These are phyloP conservation scores for Cisticola juncidis DNA, from an alignment of 2,113 vertebrate genomes.

Conservation along the genomic window DNA sequence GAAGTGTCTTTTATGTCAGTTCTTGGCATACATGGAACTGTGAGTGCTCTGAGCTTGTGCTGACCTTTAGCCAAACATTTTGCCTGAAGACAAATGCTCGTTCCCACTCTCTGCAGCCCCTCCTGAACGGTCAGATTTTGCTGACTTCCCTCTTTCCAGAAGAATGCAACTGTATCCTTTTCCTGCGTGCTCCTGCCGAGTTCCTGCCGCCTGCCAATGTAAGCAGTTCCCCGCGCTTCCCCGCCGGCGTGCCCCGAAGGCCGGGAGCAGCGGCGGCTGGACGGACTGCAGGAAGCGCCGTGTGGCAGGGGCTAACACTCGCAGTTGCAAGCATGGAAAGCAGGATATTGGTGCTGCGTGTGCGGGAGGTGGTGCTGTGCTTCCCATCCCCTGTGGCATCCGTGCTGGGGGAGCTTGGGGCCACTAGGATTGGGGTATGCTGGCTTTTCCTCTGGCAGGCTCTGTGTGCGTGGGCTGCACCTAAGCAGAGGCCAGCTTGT, in stretches of 20 bases:
- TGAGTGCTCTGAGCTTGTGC: constrained; percentile 9
- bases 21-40: constrained; percentile 16
- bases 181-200: not conserved
- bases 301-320: not conserved
- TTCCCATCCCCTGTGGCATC: not conserved
- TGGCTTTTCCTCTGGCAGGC: not conserved
- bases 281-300: accelerated
- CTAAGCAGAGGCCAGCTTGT: not conserved
- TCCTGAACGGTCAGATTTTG: constrained; percentile 14
- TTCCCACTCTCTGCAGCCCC: not conserved
- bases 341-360: accelerated
- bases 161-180: not conserved
- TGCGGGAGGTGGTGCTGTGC: not conserved
- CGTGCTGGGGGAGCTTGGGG: accelerated
- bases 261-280: not conserved
- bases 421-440: accelerated
- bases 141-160: constrained; percentile 1
- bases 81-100: constrained; percentile 37
- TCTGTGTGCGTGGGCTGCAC: not conserved
- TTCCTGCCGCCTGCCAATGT: not conserved
- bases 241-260: not conserved
- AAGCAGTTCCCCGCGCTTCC: not conserved
- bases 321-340: accelerated
- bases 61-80: constrained; percentile 56
- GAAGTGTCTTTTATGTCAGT: constrained; percentile 50